Evolutionary conservation across 2,888 invertebrate genomes (phyloP), one percentile per base, ranked within the genome.

Genomic region (Acanthacorydalis orientalis): DNA sequence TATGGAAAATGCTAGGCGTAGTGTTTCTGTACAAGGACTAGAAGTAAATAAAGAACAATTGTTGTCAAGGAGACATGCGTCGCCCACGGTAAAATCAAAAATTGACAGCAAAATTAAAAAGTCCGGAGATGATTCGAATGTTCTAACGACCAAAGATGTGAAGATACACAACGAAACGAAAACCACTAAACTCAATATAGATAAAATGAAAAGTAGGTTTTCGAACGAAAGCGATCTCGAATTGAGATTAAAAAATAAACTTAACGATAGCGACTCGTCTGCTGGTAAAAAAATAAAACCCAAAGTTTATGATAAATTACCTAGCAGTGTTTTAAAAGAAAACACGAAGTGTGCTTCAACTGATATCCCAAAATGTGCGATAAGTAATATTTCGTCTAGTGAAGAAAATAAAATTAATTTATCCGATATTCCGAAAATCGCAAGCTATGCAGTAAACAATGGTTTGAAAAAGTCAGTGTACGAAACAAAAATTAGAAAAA

Each of bases 1-100:
- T 51, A 66, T 65, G 66, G 64, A 64, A 52, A 65, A 66, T 48
- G 65, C 65, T n/a, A 57, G 65, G 8, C 58, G 57, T 47, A 59
- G 62, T 31, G 57, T 61, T 14, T 53, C 57, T 14, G 53, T 59
- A n/a, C 50, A 57, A 11, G 55, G 53, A 50, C 54, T 57, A n/a
- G 60, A 60, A 48, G 56, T 57, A 54, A 59, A 59, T 51, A 59
- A 54, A 51, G 55, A 55, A 50, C 56, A 55, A 38, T 23, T 43
- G 11, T 14, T 39, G 12, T 37, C 47, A 7, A 23, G 44, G 16
- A 15, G 44, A 33, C n/a, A 44, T 48, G 33, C 47, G 48, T 37
- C 45, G 48, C 11, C 43, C 2, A 23, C 23, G 2, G 6, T 23
- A 23, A 23, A 48, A 40, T 10, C 23, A 15, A 46, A 48, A 37